phyloP scores from a whole-genome alignment of 2,113 vertebrate species.

The Oncorhynchus kisutch region DNA sequence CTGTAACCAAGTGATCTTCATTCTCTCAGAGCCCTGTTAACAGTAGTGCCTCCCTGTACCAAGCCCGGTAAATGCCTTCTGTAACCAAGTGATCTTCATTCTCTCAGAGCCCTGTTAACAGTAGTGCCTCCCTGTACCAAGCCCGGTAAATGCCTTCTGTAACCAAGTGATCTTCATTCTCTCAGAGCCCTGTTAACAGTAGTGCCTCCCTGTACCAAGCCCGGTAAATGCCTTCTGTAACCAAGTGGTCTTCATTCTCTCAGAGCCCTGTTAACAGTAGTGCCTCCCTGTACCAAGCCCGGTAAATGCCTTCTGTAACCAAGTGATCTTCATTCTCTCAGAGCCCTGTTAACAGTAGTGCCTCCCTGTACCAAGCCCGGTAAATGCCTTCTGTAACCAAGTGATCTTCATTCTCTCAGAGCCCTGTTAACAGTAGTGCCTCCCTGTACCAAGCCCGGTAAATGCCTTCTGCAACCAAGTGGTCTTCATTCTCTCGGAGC shows the following conservation, averaged over 20 bases:
- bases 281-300: background rate
- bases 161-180: background rate
- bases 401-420: slow-evolving; percentile 13
- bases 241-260: background rate
- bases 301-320: background rate
- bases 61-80: background rate
- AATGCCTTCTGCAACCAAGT: background rate
- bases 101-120: slow-evolving; percentile 20
- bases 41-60: background rate
- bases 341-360: too few relatives aligned
- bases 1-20: background rate
- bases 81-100: background rate
- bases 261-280: slow-evolving; percentile 20
- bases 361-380: too few relatives aligned
- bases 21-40: slow-evolving; percentile 11
- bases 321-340: too few relatives aligned
- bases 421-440: slow-evolving; percentile 21
- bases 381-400: too few relatives aligned
- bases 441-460: background rate
- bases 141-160: background rate
- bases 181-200: slow-evolving; percentile 19
- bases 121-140: background rate
- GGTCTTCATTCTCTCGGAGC: background rate
- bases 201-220: background rate
- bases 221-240: background rate